Evolutionary conservation across 2,113 vertebrate genomes (phyloP).

Genomic region (Hemibagrus wyckioides): DNA sequence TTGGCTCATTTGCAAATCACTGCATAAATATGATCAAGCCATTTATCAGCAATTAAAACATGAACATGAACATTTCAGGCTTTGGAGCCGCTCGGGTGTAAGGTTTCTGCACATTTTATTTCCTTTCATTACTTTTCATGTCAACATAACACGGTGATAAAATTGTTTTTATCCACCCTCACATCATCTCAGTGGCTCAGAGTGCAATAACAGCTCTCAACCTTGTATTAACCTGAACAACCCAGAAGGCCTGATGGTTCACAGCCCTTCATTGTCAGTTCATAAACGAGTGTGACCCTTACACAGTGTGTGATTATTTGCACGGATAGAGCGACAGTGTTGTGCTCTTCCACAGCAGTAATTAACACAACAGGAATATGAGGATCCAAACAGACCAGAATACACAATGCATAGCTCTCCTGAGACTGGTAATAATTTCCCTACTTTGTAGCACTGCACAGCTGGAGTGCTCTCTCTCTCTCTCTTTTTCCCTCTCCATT

Average conservation of each 20-base stretch:
- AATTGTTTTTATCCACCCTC: not conserved
- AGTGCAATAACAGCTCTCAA: not conserved
- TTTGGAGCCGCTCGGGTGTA: not conserved
- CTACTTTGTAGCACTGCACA: conserved; percentile 47
- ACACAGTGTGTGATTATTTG: not conserved
- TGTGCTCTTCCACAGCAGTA: conserved; percentile 39
- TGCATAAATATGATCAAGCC: conserved; percentile 15
- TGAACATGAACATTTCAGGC: not conserved
- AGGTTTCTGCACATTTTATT: not conserved
- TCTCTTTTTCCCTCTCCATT: not conserved
- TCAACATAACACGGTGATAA: not conserved
- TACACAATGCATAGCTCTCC: conserved; percentile 47
- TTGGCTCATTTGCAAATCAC: conserved; percentile 23
- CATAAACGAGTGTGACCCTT: conserved; percentile 47
- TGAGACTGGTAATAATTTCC: conserved; percentile 54
- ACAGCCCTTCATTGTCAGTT: conserved; percentile 38
- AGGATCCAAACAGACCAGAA: conserved; percentile 52
- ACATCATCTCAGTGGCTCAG: not conserved
- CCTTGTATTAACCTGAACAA: conserved; percentile 5
- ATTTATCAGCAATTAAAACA: conserved; percentile 15
- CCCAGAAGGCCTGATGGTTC: conserved; percentile 12
- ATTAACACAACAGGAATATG: conserved; percentile 50
- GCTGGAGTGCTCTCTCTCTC: conserved; percentile 30
- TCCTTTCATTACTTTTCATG: not conserved
- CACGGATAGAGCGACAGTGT: not conserved